Evolutionary conservation across 2,113 vertebrate genomes (phyloP).

Genomic region (Phaethon lepturus): DNA sequence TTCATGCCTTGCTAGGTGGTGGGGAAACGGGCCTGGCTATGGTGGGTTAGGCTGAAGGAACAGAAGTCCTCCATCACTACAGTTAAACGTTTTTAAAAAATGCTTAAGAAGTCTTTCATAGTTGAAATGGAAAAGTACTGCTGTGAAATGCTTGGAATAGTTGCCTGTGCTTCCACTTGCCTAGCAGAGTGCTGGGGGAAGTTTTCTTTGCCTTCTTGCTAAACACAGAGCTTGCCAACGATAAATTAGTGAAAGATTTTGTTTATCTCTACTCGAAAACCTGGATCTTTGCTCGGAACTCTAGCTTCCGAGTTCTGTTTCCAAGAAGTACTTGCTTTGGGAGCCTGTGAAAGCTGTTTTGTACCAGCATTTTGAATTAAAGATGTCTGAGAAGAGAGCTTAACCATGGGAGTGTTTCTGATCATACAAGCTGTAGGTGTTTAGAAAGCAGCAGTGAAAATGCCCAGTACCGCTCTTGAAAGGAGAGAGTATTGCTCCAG

Average conservation of each 20-base stretch:
- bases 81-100: background rate
- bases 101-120: background rate
- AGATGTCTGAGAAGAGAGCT: background rate
- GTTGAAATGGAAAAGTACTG: background rate
- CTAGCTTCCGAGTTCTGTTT: background rate
- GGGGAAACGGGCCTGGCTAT: background rate
- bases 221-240: slow-evolving; percentile 18
- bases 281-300: background rate
- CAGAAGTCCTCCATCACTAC: background rate
- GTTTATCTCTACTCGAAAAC: slow-evolving; percentile 18
- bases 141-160: background rate
- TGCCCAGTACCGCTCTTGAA: background rate
- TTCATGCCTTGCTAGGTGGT: background rate
- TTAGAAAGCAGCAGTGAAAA: background rate
- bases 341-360: slow-evolving; percentile 44
- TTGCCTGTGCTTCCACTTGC: background rate
- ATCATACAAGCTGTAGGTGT: slow-evolving; percentile 10
- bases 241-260: slow-evolving; percentile 34
- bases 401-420: background rate
- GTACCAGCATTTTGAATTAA: slow-evolving; percentile 28
- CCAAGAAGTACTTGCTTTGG: slow-evolving; percentile 16
- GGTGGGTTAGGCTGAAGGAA: background rate
- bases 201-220: slow-evolving; percentile 18
- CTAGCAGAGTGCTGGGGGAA: background rate
- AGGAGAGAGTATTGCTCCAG: background rate